Base-by-base conservation (phyloP, 2,113 vertebrate genomes). In the Oryzias curvinotus region DNA sequence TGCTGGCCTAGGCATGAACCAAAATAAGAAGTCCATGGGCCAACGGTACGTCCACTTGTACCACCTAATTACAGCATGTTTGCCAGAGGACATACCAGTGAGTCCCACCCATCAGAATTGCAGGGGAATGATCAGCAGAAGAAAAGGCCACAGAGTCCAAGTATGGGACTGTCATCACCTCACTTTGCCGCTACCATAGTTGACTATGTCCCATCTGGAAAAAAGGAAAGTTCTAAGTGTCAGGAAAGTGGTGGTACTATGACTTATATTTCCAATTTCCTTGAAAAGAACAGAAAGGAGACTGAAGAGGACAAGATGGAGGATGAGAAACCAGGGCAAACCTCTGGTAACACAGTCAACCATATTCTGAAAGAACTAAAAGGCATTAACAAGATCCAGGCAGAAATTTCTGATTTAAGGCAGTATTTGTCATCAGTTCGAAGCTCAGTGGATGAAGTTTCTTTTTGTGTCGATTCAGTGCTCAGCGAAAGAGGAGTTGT, bases 381-480 rank as follows among this genome's bases (percentile, higher is more conserved):
- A 77, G 96, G 97, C 48, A 98, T 98, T 60, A 97, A 96, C 80
- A 94, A 93, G 66, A 97, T 99, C 65, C 96, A 98, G 78, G 94
- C 92, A 3, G 97, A 98, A 89, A 97, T 99, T 57, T 96, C 95
- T 5, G 97, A 98, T 76, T 90, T 99, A 48, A 93, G 89, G 55
- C 91, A 96, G 64, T 97, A 98, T 75, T 87, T 99, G 65, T 93
- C 89, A 25, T 93, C 95, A 59, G 95, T 99, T 47, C 93, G 91
- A 57, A 96, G 96, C 44, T 99, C 97, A 0, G 96, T 98, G 74
- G 97, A 98, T 65, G 95, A 99, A 84, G 95, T 98, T 13, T 98
- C 96, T 21, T 95, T 90, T 76, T 97, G 95, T 4, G 95, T 99
- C 2, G 97, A 99, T 80, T 93, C 95, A 0, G 95, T 98, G 17